Evolutionary conservation across 2,797 vertebrate species (phyloP).

Genomic region (Hozukius guyotensis): DNA sequence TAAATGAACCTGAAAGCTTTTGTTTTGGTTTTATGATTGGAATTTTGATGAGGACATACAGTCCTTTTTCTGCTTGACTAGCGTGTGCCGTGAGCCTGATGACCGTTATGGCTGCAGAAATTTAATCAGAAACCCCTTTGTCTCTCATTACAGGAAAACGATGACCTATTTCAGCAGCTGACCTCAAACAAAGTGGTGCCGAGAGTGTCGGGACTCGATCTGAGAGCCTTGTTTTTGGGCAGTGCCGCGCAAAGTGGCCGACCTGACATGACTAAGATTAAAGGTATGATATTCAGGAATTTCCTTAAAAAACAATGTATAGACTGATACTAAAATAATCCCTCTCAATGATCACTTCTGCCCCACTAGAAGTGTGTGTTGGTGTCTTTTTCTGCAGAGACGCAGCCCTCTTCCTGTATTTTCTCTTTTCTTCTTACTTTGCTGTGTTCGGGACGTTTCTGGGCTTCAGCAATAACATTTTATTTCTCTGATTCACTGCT

Average conservation of each 20-base stretch:
- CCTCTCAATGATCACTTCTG: too few species aligned
- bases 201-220: slow-evolving; percentile 44
- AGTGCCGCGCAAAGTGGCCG: slow-evolving; percentile 8
- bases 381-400: too few species aligned
- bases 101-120: slow-evolving; percentile 52
- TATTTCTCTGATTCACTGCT: too few species aligned
- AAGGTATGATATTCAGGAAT: not conserved
- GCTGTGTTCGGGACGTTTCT: too few species aligned
- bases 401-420: too few species aligned
- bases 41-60: slow-evolving; percentile 73
- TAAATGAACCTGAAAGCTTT: slow-evolving; percentile 73
- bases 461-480: too few species aligned
- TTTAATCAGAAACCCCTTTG: slow-evolving; percentile 69
- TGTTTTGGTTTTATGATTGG: slow-evolving; percentile 73
- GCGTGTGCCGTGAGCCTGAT: slow-evolving; percentile 54
- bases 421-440: too few species aligned
- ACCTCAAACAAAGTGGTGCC: slow-evolving; percentile 61
- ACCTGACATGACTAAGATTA: slow-evolving; percentile 13
- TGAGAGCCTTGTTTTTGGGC: slow-evolving; percentile 33
- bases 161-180: slow-evolving; percentile 67
- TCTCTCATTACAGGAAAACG: slow-evolving; percentile 60
- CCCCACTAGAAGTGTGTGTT: too few species aligned
- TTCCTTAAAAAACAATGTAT: not conserved
- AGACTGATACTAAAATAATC: not conserved
- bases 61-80: slow-evolving; percentile 60